Conservation (phyloP, 2,888 invertebrate species). For the Gymnoscelis rufifasciata region DNA sequence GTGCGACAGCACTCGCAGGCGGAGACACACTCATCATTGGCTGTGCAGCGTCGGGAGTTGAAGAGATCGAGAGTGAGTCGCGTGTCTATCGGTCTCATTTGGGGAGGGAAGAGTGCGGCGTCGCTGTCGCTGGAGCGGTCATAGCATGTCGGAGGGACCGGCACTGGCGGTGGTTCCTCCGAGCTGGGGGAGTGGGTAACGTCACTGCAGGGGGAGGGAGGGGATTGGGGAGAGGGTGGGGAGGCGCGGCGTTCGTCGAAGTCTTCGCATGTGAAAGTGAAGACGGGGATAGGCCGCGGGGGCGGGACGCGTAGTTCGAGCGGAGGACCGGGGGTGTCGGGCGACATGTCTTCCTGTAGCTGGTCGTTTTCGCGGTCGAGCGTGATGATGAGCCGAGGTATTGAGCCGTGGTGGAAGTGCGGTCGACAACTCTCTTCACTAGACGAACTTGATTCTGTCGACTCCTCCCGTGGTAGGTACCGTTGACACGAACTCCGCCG, state of each 20-base stretch:
- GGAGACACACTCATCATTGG: conserved; percentile 62
- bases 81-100: conserved; percentile 66
- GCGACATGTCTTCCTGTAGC: conserved; percentile 58
- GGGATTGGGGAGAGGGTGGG: conserved; percentile 2
- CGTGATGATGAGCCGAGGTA: conserved; percentile 66
- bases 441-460: conserved; percentile 67
- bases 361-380: conserved; percentile 64
- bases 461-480: conserved; percentile 46
- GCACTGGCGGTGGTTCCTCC: conserved; percentile 44
- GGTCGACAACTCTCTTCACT: conserved; percentile 54
- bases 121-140: conserved; percentile 56
- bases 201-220: conserved; percentile 10
- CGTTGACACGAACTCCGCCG: conserved; percentile 26
- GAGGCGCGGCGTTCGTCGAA: conserved; percentile 43
- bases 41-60: conserved; percentile 57
- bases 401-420: conserved; percentile 58
- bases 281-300: conserved; percentile 59
- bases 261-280: conserved; percentile 70
- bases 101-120: conserved; percentile 57
- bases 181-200: conserved; percentile 23
- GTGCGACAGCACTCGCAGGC: conserved; percentile 71
- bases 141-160: conserved; percentile 48
- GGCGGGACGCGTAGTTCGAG: conserved; percentile 46
- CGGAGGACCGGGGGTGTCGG: conserved; percentile 63
- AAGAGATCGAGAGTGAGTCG: conserved; percentile 61